Conservation (phyloP, 2,888 invertebrate genomes). For the Antheraea assamensis region DNA sequence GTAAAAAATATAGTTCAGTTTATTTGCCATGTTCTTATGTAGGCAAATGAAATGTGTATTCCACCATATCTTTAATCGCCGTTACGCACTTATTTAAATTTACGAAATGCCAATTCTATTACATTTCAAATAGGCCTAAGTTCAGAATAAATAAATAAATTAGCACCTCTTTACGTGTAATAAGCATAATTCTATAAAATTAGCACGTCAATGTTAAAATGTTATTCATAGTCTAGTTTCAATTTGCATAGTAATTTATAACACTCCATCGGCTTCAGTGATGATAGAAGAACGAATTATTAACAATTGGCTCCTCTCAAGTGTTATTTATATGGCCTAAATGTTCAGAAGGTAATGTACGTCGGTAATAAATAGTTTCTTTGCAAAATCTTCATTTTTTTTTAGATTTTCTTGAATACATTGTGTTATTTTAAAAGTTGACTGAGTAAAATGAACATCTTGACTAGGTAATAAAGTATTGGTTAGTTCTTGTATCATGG, state of each 20-base stretch:
- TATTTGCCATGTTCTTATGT: too few relatives aligned
- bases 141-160: slow-evolving; percentile 12
- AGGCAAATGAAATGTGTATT: not conserved
- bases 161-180: slow-evolving; percentile 10
- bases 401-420: too few relatives aligned
- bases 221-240: slow-evolving; percentile 17
- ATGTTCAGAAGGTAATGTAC: not conserved
- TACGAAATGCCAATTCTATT: not conserved
- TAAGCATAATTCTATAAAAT: slow-evolving; percentile 12
- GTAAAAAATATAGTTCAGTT: too few relatives aligned
- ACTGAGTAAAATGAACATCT: too few relatives aligned
- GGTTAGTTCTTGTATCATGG: too few relatives aligned
- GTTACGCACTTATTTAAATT: not conserved
- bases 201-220: slow-evolving; percentile 20
- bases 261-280: slow-evolving; percentile 5
- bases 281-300: slow-evolving; percentile 12
- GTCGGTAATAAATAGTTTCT: not conserved
- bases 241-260: slow-evolving; percentile 16
- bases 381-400: not conserved
- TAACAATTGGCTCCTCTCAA: slow-evolving; percentile 12
- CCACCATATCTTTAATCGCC: not conserved
- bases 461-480: too few relatives aligned
- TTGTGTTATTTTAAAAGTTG: too few relatives aligned
- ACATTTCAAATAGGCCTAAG: not conserved
- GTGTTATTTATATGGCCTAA: slow-evolving; percentile 6